Percentiles rank a stretch among this genome's conserved stretches.
phyloP scores from a whole-genome alignment of 2,888 invertebrate genomes.

The Imbricaverruca yamaguchii region DNA sequence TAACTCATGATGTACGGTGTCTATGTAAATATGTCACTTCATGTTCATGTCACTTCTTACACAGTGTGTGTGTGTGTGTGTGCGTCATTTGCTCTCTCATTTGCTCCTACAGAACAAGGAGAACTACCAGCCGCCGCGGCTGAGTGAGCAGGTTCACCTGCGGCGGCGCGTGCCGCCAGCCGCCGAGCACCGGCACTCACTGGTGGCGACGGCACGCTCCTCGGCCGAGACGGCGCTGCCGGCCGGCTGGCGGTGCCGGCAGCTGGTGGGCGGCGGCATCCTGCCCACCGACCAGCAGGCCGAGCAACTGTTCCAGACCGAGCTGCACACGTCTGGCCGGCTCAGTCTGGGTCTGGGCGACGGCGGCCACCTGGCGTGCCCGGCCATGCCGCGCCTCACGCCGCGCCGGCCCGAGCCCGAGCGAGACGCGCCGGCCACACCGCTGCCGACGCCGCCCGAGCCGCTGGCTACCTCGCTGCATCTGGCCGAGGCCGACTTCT shows the following conservation, averaged over 20 bases:
- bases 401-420: conserved; percentile 9
- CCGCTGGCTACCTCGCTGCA: background rate
- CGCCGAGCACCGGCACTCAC: background rate
- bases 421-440: background rate
- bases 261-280: conserved; percentile 17
- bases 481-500: conserved; percentile 19
- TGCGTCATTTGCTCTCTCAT: too few species aligned
- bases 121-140: background rate
- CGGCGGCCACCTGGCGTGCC: conserved; percentile 6
- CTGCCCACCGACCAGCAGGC: conserved; percentile 26
- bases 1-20: too few species aligned
- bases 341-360: conserved; percentile 8
- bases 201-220: background rate
- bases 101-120: conserved; percentile 18
- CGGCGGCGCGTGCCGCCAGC: background rate
- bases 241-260: background rate
- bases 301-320: conserved; percentile 27
- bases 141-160: background rate
- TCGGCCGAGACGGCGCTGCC: background rate
- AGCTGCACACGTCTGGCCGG: background rate
- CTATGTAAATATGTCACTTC: too few species aligned
- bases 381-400: conserved; percentile 13
- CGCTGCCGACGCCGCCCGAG: conserved; percentile 12
- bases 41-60: too few species aligned
- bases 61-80: too few species aligned